These are phyloP conservation scores for Tetragonula carbonaria DNA, from an alignment of 2,888 invertebrate species.

Conservation along the genomic window DNA sequence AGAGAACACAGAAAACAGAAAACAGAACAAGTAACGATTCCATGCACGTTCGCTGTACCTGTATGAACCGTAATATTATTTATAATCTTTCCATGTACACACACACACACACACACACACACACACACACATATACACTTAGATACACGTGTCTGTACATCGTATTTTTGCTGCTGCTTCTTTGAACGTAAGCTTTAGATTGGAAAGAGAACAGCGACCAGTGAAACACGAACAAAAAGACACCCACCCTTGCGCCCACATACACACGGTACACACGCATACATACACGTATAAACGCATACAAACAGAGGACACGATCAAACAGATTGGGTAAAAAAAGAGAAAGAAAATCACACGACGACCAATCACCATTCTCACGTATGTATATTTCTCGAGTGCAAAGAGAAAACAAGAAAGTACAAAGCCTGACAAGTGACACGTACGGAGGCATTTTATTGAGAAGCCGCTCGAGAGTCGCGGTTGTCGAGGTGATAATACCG, in stretches of 20 bases:
- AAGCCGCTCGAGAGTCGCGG: constrained; percentile 76
- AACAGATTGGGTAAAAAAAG: constrained; percentile 3
- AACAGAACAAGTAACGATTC: constrained; percentile 66
- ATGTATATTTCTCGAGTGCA: constrained; percentile 57
- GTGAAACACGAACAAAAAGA: constrained; percentile 62
- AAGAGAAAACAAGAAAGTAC: constrained; percentile 60
- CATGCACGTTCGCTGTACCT: constrained; percentile 83
- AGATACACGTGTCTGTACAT: constrained; percentile 60
- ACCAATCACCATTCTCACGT: constrained; percentile 56
- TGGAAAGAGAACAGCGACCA: constrained; percentile 62
- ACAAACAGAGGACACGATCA: constrained; percentile 19
- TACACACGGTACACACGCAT: neutral
- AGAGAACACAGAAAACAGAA: constrained; percentile 33
- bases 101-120: constrained; percentile 20
- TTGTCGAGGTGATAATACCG: constrained; percentile 55
- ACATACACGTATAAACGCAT: constrained; percentile 6
- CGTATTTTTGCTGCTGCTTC: constrained; percentile 80
- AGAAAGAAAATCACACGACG: constrained; percentile 41
- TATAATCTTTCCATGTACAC: constrained; percentile 49
- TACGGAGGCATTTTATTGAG: constrained; percentile 84
- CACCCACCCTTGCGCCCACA: constrained; percentile 32
- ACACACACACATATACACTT: constrained; percentile 47
- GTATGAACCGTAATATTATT: constrained; percentile 78
- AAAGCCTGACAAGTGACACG: constrained; percentile 69
- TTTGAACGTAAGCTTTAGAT: constrained; percentile 81